A percentile compares a stretch with the other conserved stretches of the same genome.
These are phyloP conservation scores for Hyaena hyaena DNA, from an alignment of 2,113 vertebrate genomes.

Conservation along the genomic window DNA sequence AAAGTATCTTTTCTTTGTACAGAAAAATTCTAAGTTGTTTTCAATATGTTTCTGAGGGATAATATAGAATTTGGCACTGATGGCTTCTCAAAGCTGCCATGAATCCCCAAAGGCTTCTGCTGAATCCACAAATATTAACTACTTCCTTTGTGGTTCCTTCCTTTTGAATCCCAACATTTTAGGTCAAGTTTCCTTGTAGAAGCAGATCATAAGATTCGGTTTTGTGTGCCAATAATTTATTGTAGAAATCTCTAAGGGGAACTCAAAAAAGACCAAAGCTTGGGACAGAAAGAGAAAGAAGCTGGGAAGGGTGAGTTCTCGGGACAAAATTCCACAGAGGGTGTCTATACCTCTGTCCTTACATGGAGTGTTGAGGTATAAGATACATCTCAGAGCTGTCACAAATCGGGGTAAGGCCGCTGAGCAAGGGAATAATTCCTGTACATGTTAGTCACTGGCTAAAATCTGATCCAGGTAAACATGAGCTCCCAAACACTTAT, in stretches of 20 bases:
- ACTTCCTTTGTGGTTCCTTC: background rate
- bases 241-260: background rate
- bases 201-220: background rate
- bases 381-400: background rate
- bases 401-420: background rate
- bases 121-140: background rate
- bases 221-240: background rate
- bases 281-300: background rate
- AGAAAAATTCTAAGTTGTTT: slow-evolving; percentile 4
- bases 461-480: background rate
- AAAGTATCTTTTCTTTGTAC: slow-evolving; percentile 13
- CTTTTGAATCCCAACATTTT: background rate
- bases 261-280: background rate
- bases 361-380: background rate
- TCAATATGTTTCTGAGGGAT: background rate
- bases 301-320: background rate
- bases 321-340: background rate
- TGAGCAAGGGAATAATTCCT: background rate
- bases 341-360: background rate
- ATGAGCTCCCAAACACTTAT: background rate
- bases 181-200: background rate
- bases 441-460: background rate
- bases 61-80: background rate
- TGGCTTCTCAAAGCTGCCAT: background rate
- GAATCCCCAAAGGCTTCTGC: background rate